Evolutionary conservation across 2,888 invertebrate genomes (phyloP), one percentile per base, ranked within the genome.

Genomic region (Caenorhabditis sp.): DNA sequence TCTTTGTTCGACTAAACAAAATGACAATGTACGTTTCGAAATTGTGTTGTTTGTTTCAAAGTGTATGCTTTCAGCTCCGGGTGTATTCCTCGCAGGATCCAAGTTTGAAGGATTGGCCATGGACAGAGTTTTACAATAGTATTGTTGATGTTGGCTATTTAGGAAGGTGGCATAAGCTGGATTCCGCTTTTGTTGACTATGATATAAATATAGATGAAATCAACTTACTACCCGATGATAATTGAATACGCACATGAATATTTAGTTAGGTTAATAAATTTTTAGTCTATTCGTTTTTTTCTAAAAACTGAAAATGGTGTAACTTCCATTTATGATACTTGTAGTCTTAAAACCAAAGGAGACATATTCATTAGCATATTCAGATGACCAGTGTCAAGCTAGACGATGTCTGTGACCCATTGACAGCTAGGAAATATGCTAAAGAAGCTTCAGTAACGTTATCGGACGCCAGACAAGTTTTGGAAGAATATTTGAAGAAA

Each of bases 91-190:
- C 77, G 14, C 80, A 81, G 50, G 84, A 84, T 56, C 31, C 77
- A 12, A 82, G 77, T 67, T 56, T 82, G 20, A 78, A 77, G 50
- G 73, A 78, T 20, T 84, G 82, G 82, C 73, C 73, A 7, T 81
- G 79, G 82, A 58, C 73, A 14, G 82, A 82, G 54, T 56, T 86
- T 36, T 81, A 74, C 61, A 61, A 67, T 10, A 85, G 85, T 66
- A 67, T 82, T 31, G 63, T 83, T 38, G 85, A 85, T 68, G 64
- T 85, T 20, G 85, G 85, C 20, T 81, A 76, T 38, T 75, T 85
- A 26, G 82, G 84, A 54, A 69, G 65, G 25, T 85, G 84, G 76
- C 73, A 68, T 58, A 59, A 62, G 8, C 67, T 85, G 70, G 81
- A 84, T 26, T 53, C 56, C 14, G 70, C 70, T 2, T 83, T 84